Base-by-base conservation (phyloP, 2,797 vertebrate species). In the Carcharodon carcharias region DNA sequence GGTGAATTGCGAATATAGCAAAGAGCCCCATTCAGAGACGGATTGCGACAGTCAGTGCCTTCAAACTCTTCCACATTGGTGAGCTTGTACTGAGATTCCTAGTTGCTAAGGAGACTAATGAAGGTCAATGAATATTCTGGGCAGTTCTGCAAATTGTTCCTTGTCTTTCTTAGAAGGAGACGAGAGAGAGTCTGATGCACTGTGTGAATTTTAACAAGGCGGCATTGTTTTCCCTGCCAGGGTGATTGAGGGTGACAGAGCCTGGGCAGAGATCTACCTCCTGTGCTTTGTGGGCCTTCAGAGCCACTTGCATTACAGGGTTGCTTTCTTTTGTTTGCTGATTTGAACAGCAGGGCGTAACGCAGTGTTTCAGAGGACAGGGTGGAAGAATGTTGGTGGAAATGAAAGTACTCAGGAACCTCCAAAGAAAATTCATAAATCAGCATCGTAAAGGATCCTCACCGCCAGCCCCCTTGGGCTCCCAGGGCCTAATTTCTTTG, bases 161-260 rank as follows among this genome's bases (percentile, higher is more conserved):
- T 56, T 28, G 54, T 63, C 89, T 92, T 9, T 61, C 28, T 63
- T 92, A n/a, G 56, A 18, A 35, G 11, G 89, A 63, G 89, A 35
- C 31, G 16, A 63, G 50, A n/a, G 54, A 61, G 54, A 61, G 56
- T n/a, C 58, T 35, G 89, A 63, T 35, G 35, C 31, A n/a, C 31
- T 35, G 56, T 58, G 23, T 92, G 89, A n/a, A 92, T 92, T 35
- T 61, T 40, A 92, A 92, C 89, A n/a, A 92, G 89, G 45, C 16
- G 1, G 89, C 56, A 61, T 92, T 92, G 89, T 92, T 56, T 92
- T 31, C 61, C 56, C 56, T 92, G 89, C 89, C 45, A 92, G 89
- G 61, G 56, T 89, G 50, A 88, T 54, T 7, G 85, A 88, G 85
- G 40, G 85, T 89, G 88, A 63, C 89, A 2, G 58, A 63, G 56